Evolutionary conservation across 35 echinoderm and acorn worm genomes (phyloP).

Genomic region (Holothuria glaberrima): DNA sequence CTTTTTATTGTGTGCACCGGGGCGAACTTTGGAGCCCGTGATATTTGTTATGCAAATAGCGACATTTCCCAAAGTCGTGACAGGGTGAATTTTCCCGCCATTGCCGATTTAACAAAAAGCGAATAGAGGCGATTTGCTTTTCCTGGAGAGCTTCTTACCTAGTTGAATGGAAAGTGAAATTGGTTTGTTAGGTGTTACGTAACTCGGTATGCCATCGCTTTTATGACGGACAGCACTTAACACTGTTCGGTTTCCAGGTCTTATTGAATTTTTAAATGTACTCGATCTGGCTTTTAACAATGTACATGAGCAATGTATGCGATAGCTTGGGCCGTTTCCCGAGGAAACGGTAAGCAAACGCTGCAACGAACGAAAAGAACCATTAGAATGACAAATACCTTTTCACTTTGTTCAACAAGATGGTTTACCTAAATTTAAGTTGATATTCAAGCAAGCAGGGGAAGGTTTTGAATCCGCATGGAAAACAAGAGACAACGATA

Average conservation of each 20-base stretch:
- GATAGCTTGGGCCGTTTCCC: background rate
- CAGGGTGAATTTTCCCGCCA: conserved; percentile 55
- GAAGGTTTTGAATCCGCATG: too few relatives aligned
- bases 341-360: conserved; percentile 31
- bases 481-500: too few relatives aligned
- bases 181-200: conserved; percentile 32
- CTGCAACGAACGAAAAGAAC: too few relatives aligned
- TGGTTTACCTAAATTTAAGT: too few relatives aligned
- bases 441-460: too few relatives aligned
- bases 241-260: conserved; percentile 1
- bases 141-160: conserved; percentile 10
- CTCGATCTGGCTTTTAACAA: conserved; percentile 22
- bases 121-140: conserved; percentile 24
- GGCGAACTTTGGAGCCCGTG: conserved; percentile 55
- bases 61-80: conserved; percentile 56
- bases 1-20: conserved; percentile 58
- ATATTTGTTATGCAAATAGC: conserved; percentile 60
- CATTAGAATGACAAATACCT: too few relatives aligned
- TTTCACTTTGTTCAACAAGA: too few relatives aligned
- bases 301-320: conserved; percentile 1
- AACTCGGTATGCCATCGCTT: conserved; percentile 36
- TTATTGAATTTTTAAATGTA: conserved; percentile 40
- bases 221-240: conserved; percentile 38
- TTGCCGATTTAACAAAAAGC: conserved; percentile 34
- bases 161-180: conserved; percentile 33